Evolutionary conservation across 2,113 vertebrate genomes (phyloP), one percentile per base, ranked within the genome.

Genomic region (Triplophysa siluroides): DNA sequence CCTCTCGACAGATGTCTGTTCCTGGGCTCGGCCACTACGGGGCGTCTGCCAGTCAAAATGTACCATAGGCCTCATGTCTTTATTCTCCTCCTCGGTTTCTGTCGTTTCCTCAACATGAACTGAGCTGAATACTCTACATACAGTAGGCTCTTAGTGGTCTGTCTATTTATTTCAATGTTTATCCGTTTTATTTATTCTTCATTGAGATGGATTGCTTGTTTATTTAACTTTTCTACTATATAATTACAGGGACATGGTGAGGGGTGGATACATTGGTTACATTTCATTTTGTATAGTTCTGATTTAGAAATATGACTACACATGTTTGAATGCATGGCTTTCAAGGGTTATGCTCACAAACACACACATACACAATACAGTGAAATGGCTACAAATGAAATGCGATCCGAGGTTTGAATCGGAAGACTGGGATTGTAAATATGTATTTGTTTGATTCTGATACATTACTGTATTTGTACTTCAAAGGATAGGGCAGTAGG

Each of bases 241-340:
- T 66, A 77, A 77, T 77, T 77, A 88, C 82, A 88, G 88, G 87
- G 78, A 77, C 88, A 86, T 83, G 89, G 70, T 87, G 89, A 85
- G 87, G 87, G 89, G 86, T 84, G 85, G 65, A 79, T 73, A 70
- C 62, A 80, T 81, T 8, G 38, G n/a, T 62, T 68, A 11, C 1
- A 16, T 64, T 85, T 84, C 67, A 88, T 89, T 87, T 84, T 90
- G 88, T 70, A 87, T 86, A 86, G 82, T 90, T 56, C 58, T 71
- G 72, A 70, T 90, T 90, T 82, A 82, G 87, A 89, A 81, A 89
- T 29, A 81, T 85, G 85, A 86, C 86, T 88, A 91, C 89, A 92
- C 88, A 85, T 86, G 73, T 72, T 87, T 88, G 84, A 90, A 89
- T 92, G 92, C 92, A 93, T 93, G 92, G 91, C 89, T 90, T 87